Evolutionary conservation across 2,888 invertebrate species (phyloP), one percentile per base, ranked within the genome.

Genomic region (Andricus quercusramuli): DNA sequence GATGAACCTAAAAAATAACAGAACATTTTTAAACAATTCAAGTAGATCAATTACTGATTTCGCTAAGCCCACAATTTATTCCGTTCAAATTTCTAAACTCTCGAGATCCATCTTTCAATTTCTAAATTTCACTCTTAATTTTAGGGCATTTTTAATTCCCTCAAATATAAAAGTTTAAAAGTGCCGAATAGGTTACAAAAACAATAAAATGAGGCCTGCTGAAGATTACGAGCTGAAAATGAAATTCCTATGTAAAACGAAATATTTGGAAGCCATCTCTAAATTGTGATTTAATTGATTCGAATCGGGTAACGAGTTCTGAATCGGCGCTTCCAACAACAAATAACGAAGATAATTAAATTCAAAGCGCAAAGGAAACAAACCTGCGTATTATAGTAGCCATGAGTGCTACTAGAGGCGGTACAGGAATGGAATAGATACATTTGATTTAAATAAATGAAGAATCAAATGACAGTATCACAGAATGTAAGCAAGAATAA

Each of bases 1-100:
- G 91, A 90, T 92, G 92, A 87, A 92, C 91, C 92, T 92, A 56
- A 20, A 87, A 41, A 64, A 41, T 1, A 6, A 37, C 3, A 56
- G 8, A 20, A 20, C 20, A 8, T 8, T 51, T 20, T 51, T 8
- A 47, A 51, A 20, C 20, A 51, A 20, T 51, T 20, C 6, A 51
- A 51, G 20, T 51, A 51, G 1, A 20, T n/a, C 6, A 51, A 6
- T 20, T 20, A 51, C 51, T 51, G 8, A 41, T 13, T 41, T 41
- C 41, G 13, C 6, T 2, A 51, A 51, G 20, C 51, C 17, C 20
- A 20, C 20, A 51, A 51, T 51, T 51, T 51, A 17, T 20, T 51
- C 51, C 51, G 4, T 6, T 51, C 20, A 6, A 51, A 51, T 51
- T 51, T 41, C 41, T 41, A 13, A 41, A 41, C 41, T 41, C 3